Conservation (phyloP, 2,888 invertebrate genomes). For the Holacanthella duospinosa region DNA sequence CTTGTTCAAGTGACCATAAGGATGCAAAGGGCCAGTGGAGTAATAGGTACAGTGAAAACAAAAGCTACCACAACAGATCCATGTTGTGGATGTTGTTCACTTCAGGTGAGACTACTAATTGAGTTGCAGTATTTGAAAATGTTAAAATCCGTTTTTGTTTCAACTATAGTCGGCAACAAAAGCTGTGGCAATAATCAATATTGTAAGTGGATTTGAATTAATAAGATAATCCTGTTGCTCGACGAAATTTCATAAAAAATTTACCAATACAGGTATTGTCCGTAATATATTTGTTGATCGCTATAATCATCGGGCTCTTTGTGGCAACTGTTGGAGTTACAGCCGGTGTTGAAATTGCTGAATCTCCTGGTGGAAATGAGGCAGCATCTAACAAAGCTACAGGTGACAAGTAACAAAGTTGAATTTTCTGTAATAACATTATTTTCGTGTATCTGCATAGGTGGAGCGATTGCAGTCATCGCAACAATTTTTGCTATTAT, state of each 20-base stretch:
- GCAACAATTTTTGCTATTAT: neutral
- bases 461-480: neutral
- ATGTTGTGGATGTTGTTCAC: neutral
- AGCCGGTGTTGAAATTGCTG: neutral
- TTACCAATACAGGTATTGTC: too few relatives aligned
- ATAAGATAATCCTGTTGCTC: too few relatives aligned
- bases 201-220: too few relatives aligned
- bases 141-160: too few relatives aligned
- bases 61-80: neutral
- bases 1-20: too few relatives aligned
- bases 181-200: neutral
- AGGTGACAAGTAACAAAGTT: neutral
- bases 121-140: too few relatives aligned
- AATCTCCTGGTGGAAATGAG: neutral
- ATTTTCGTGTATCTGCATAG: neutral
- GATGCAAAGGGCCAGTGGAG: neutral
- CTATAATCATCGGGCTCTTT: neutral
- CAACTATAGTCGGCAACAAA: neutral
- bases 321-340: neutral
- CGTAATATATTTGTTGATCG: too few relatives aligned
- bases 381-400: neutral
- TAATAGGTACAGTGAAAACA: neutral
- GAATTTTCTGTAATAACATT: neutral
- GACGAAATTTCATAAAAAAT: too few relatives aligned
- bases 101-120: neutral